phyloP scores from a whole-genome alignment of 2,113 vertebrate genomes.

The Pseudonaja textilis region DNA sequence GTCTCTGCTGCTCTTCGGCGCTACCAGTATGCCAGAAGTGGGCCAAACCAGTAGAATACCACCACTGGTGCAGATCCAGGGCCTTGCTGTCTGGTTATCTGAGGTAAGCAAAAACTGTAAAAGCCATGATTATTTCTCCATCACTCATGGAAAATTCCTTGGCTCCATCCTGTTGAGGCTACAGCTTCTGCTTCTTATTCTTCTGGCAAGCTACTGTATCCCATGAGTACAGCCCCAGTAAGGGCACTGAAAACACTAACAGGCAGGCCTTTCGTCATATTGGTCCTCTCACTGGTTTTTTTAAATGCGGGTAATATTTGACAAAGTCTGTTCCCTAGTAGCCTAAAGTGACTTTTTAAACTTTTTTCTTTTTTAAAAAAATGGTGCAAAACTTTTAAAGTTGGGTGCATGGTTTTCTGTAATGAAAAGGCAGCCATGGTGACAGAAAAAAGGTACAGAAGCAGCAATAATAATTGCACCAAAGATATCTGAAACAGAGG shows the following conservation, averaged over 20 bases:
- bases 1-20: too few species aligned
- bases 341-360: background rate
- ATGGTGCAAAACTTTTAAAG: background rate
- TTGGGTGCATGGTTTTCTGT: background rate
- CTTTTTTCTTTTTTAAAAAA: background rate
- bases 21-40: too few species aligned
- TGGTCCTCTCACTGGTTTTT: background rate
- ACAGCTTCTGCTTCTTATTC: background rate
- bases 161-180: background rate
- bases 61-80: background rate
- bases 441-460: background rate
- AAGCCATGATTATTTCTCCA: background rate
- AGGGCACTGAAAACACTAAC: background rate
- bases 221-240: background rate
- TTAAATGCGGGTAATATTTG: background rate
- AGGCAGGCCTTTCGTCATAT: background rate
- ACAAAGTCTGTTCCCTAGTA: background rate
- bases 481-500: background rate
- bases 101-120: background rate
- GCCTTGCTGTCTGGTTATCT: background rate
- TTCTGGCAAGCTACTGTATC: background rate
- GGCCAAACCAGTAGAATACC: too few species aligned
- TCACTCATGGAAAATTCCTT: background rate
- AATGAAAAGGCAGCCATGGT: background rate
- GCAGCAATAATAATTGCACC: background rate